Evolutionary conservation across 2,888 invertebrate genomes (phyloP).

Genomic region (Harmothoe impar): DNA sequence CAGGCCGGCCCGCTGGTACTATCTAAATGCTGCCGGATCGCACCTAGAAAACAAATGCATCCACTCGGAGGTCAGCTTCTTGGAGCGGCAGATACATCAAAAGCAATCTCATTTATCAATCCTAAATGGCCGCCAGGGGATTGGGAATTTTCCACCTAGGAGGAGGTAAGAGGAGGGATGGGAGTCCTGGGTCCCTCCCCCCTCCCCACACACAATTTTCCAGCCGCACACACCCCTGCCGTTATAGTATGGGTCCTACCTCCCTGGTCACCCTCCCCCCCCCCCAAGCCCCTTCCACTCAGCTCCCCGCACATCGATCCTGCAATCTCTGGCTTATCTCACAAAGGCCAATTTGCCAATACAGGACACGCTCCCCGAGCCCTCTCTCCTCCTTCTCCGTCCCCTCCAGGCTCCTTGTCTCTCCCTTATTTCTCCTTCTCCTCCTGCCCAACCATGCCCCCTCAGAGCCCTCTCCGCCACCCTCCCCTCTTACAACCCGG

Average conservation of each 20-base stretch:
- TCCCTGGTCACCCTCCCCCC: background rate
- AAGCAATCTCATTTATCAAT: conserved; percentile 61
- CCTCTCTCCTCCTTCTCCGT: conserved; percentile 31
- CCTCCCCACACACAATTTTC: background rate
- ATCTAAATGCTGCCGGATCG: conserved; percentile 50
- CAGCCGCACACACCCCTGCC: background rate
- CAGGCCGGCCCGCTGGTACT: background rate
- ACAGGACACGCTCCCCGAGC: conserved; percentile 55
- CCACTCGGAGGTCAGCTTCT: conserved; percentile 60
- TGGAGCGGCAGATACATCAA: conserved; percentile 59
- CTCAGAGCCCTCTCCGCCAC: background rate
- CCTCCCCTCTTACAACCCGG: background rate
- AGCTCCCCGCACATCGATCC: conserved; percentile 38
- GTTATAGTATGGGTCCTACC: background rate
- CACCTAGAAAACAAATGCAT: conserved; percentile 63
- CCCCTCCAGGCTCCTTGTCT: conserved; percentile 31
- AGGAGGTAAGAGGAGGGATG: conserved; percentile 16
- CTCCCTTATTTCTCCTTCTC: background rate
- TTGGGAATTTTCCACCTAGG: conserved; percentile 62
- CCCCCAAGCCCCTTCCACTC: background rate
- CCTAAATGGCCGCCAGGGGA: conserved; percentile 60
- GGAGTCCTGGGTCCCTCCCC: background rate
- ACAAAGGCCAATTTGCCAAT: conserved; percentile 63
- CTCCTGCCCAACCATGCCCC: no score
- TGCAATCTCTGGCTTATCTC: conserved; percentile 61